These are phyloP conservation scores for Spodoptera litura DNA, from an alignment of 1,140 invertebrate genomes.

Conservation along the genomic window DNA sequence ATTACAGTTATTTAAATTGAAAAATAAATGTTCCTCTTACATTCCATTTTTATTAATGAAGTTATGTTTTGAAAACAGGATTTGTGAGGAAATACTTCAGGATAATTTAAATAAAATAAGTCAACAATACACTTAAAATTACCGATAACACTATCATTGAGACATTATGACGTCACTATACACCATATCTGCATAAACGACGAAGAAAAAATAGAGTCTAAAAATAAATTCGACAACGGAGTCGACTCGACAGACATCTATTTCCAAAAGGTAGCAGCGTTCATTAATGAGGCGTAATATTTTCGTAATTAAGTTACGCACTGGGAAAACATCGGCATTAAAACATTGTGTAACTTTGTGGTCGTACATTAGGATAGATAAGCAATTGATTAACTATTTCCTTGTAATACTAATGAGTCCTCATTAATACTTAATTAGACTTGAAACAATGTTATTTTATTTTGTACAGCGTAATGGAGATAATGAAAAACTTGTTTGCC, in stretches of 20 bases:
- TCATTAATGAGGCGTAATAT: constrained; percentile 62
- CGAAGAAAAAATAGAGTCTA: neutral
- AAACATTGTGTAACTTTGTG: constrained; percentile 50
- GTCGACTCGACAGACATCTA: neutral
- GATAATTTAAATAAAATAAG: too few relatives aligned
- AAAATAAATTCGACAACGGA: neutral
- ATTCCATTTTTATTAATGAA: too few relatives aligned
- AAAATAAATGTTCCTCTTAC: neutral
- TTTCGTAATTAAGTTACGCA: constrained; percentile 62
- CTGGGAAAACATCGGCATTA: constrained; percentile 59
- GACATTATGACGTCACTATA: neutral
- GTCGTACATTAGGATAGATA: constrained; percentile 61
- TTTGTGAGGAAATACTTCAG: too few relatives aligned
- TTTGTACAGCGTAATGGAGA: constrained; percentile 5
- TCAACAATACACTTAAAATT: too few relatives aligned
- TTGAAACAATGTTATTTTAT: constrained; percentile 21
- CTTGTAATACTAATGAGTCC: constrained; percentile 40
- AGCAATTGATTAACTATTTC: constrained; percentile 51
- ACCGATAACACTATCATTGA: neutral
- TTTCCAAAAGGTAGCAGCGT: neutral
- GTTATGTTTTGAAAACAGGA: too few relatives aligned
- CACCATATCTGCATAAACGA: neutral
- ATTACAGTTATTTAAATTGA: neutral
- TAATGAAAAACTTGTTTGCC: constrained; percentile 17
- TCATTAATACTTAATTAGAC: constrained; percentile 45